Evolutionary conservation across 2,888 invertebrate species (phyloP).

Genomic region (Strigamia maritima): DNA sequence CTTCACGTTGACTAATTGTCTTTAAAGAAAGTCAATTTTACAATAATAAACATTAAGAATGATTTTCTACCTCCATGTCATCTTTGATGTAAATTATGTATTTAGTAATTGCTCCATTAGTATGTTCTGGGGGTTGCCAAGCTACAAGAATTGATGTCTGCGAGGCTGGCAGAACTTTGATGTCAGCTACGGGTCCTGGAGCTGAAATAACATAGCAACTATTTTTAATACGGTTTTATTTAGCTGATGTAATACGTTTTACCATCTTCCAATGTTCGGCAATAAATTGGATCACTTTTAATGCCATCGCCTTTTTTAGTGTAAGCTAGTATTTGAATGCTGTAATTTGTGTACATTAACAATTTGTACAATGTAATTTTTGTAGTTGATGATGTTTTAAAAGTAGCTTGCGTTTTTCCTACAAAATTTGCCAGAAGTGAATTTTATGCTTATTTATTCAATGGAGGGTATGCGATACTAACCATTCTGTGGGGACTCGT

Average conservation of each 20-base stretch:
- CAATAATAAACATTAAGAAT: background rate
- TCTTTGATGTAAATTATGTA: slow-evolving; percentile 3
- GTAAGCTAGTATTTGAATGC: slow-evolving; percentile 52
- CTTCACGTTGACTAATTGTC: background rate
- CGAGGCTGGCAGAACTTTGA: slow-evolving; percentile 17
- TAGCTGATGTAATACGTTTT: slow-evolving; percentile 40
- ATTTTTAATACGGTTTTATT: background rate
- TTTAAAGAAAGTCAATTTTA: background rate
- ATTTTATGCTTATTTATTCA: too few species aligned
- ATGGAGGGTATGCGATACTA: background rate
- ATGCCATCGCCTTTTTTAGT: slow-evolving; percentile 53
- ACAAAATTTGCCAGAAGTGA: slow-evolving; percentile 42
- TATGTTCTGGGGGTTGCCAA: background rate
- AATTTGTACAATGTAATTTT: slow-evolving; percentile 44
- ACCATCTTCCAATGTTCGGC: slow-evolving; percentile 46
- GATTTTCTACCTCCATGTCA: background rate
- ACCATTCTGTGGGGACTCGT: background rate
- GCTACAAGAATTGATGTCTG: background rate
- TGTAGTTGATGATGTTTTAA: background rate
- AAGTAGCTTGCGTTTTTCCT: background rate
- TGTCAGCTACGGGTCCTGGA: slow-evolving; percentile 8
- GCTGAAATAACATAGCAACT: background rate
- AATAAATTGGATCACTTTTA: slow-evolving; percentile 49
- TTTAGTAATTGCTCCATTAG: slow-evolving; percentile 26
- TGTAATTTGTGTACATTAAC: slow-evolving; percentile 51